A percentile compares a stretch with the other conserved stretches of the same genome.
These are phyloP conservation scores for Psix sp. DNA, from an alignment of 1,140 invertebrate genomes.

Conservation along the genomic window DNA sequence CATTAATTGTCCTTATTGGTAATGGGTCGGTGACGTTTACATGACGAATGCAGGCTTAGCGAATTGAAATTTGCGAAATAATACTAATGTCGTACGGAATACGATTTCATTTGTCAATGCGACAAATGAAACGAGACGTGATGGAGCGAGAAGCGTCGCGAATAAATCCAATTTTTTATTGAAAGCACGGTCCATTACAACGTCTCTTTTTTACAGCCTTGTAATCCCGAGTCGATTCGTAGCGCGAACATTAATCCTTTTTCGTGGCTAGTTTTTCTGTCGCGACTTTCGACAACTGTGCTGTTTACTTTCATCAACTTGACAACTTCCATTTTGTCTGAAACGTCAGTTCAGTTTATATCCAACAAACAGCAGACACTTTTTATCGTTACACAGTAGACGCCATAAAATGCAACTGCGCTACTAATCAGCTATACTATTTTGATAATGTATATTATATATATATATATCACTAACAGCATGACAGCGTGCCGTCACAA, in stretches of 20 bases:
- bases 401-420: constrained; percentile 59
- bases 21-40: constrained; percentile 11
- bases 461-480: constrained; percentile 71
- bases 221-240: constrained; percentile 23
- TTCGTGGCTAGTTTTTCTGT: background rate
- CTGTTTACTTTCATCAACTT: constrained; percentile 42
- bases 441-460: constrained; percentile 56
- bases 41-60: constrained; percentile 16
- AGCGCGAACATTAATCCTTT: constrained; percentile 24
- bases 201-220: constrained; percentile 7
- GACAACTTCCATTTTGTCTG: constrained; percentile 29
- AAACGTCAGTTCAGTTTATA: constrained; percentile 32
- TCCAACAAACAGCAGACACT: too few relatives aligned
- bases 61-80: constrained; percentile 12
- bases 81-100: constrained; percentile 1
- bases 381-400: constrained; percentile 4
- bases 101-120: constrained; percentile 1
- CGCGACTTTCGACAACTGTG: constrained; percentile 15
- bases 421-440: constrained; percentile 54
- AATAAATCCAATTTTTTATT: constrained; percentile 21
- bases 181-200: constrained; percentile 12
- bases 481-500: constrained; percentile 66
- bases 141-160: constrained; percentile 2
- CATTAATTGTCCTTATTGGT: constrained; percentile 32
- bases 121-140: background rate